Conservation (phyloP, 2,797 vertebrate genomes). For the Melanotaenia pygmaea region DNA sequence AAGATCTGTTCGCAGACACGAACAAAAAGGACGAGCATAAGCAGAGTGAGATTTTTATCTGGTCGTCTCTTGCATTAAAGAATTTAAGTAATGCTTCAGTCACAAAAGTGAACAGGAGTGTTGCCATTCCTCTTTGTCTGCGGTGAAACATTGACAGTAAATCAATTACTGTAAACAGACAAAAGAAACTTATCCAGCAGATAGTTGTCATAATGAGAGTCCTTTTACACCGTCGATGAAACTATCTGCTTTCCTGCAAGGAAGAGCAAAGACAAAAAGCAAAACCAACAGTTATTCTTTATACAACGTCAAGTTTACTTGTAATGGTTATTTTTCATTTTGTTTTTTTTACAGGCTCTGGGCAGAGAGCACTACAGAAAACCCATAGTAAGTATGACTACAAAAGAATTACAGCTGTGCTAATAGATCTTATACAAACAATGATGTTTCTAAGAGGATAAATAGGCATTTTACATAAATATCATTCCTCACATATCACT, state of each 20-base stretch:
- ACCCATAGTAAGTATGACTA: conserved; percentile 76
- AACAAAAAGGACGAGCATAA: neutral
- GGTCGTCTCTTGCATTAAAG: neutral
- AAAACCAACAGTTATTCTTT: neutral
- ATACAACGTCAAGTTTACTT: neutral
- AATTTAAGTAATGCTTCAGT: neutral
- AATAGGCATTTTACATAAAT: neutral
- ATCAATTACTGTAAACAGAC: conserved; percentile 4
- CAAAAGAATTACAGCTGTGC: neutral
- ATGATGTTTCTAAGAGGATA: neutral
- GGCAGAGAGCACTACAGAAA: conserved; percentile 82
- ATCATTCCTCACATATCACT: neutral
- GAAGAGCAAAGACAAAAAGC: neutral
- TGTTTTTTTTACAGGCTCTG: conserved; percentile 69
- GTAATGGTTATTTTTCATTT: conserved; percentile 3
- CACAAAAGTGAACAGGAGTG: neutral
- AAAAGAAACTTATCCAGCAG: neutral
- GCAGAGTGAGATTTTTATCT: conserved; percentile 9
- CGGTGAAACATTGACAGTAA: neutral
- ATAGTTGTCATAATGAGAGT: neutral
- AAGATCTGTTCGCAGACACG: neutral
- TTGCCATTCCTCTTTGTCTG: neutral
- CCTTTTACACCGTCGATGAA: neutral
- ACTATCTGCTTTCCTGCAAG: neutral
- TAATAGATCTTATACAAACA: neutral